These are phyloP conservation scores for Malacosoma neustria DNA, from an alignment of 2,888 invertebrate species.

Conservation along the genomic window DNA sequence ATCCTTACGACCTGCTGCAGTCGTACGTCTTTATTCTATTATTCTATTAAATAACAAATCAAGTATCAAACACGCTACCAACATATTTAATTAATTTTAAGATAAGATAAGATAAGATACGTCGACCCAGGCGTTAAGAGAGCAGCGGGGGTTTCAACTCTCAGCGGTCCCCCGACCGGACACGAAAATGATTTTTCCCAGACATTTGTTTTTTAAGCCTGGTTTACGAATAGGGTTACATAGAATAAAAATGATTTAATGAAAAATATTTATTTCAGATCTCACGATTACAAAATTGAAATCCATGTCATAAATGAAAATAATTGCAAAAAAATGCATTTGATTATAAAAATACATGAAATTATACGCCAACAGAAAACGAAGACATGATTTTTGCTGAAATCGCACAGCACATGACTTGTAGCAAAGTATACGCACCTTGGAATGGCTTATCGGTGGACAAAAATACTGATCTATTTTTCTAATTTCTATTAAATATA, in stretches of 20 bases:
- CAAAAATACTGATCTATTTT: constrained; percentile 24
- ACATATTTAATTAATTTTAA: no score
- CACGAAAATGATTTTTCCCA: no score
- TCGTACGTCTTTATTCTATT: no score
- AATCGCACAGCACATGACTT: constrained; percentile 28
- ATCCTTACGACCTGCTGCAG: no score
- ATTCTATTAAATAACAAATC: no score
- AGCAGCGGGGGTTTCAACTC: no score
- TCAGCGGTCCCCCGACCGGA: no score
- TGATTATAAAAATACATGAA: constrained; percentile 11
- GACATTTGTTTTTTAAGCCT: no score
- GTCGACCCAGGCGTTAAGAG: no score
- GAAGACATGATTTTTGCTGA: constrained; percentile 9
- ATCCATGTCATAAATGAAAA: constrained; percentile 34
- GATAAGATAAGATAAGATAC: no score
- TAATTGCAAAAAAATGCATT: constrained; percentile 29
- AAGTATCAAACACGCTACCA: no score
- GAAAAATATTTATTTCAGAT: constrained; percentile 54
- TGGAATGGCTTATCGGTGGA: constrained; percentile 39
- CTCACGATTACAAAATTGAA: constrained; percentile 14
- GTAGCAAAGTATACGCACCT: constrained; percentile 14
- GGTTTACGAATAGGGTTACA: no score
- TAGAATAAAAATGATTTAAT: constrained; percentile 19
- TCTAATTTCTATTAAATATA: constrained; percentile 15
- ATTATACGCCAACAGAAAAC: constrained; percentile 18